These are phyloP conservation scores for Orientallactaga sibirica DNA, from an alignment of 2,797 vertebrate species.

Conservation along the genomic window DNA sequence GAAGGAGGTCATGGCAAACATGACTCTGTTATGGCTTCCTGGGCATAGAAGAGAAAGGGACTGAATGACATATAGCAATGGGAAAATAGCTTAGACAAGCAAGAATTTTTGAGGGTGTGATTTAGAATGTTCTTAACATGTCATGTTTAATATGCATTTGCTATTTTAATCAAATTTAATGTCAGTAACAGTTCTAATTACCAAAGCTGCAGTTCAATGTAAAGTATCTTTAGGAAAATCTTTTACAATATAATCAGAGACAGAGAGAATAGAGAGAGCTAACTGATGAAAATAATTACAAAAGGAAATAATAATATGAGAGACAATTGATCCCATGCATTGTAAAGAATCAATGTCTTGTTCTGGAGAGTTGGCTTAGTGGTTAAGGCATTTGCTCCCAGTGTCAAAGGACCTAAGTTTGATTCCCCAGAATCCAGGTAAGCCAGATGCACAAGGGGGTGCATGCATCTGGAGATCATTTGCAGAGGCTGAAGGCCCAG, in stretches of 20 bases:
- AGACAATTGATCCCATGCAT: background rate
- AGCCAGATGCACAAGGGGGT: too few species aligned
- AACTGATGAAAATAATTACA: background rate
- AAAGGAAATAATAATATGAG: background rate
- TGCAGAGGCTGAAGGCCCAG: too few species aligned
- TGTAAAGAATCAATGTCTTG: background rate
- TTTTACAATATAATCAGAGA: background rate
- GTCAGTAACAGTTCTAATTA: too few species aligned
- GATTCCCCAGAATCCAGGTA: too few species aligned
- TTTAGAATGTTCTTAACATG: background rate
- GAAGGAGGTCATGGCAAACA: background rate
- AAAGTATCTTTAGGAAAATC: too few species aligned
- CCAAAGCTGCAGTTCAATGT: too few species aligned
- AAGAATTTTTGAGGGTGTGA: background rate
- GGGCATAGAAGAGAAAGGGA: background rate
- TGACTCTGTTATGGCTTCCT: background rate
- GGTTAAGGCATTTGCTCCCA: too few species aligned
- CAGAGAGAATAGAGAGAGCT: background rate
- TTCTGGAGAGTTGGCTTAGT: too few species aligned
- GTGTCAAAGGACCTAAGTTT: too few species aligned
- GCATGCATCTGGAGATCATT: too few species aligned
- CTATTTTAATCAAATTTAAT: background rate
- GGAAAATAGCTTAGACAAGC: background rate
- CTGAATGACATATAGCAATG: background rate
- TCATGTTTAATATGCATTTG: background rate